Evolutionary conservation across 1,140 invertebrate species (phyloP).

Genomic region (Drosophila dunni): DNA sequence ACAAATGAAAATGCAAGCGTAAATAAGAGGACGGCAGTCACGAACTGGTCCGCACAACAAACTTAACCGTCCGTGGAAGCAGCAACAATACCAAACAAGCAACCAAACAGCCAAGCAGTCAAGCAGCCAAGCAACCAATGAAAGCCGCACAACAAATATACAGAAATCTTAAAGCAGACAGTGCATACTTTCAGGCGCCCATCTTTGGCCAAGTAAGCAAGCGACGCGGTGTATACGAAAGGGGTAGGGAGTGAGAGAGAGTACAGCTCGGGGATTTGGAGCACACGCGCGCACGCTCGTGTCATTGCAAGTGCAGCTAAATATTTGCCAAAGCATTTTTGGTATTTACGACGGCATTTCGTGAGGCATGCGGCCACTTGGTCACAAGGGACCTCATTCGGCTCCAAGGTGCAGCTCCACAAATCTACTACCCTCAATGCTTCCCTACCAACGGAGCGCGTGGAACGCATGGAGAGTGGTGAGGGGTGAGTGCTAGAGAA

Average conservation of each 20-base stretch:
- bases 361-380: constrained; percentile 57
- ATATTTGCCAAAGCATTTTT: constrained; percentile 78
- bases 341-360: constrained; percentile 77
- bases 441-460: constrained; percentile 34
- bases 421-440: background rate
- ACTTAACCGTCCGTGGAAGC: constrained; percentile 53
- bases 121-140: constrained; percentile 26
- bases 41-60: constrained; percentile 57
- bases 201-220: background rate
- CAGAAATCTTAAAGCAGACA: constrained; percentile 48
- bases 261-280: constrained; percentile 8
- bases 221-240: background rate
- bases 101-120: no score
- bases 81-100: background rate
- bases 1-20: constrained; percentile 79
- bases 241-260: background rate
- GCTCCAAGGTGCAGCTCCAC: constrained; percentile 9
- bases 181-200: constrained; percentile 43
- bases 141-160: constrained; percentile 31
- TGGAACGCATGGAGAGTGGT: background rate
- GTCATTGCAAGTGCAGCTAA: constrained; percentile 74
- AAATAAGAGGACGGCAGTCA: constrained; percentile 73
- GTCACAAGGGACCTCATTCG: constrained; percentile 8
- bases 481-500: background rate
- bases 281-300: constrained; percentile 44